These are phyloP conservation scores for Stegostoma tigrinum DNA, from an alignment of 2,113 vertebrate species.

Conservation along the genomic window DNA sequence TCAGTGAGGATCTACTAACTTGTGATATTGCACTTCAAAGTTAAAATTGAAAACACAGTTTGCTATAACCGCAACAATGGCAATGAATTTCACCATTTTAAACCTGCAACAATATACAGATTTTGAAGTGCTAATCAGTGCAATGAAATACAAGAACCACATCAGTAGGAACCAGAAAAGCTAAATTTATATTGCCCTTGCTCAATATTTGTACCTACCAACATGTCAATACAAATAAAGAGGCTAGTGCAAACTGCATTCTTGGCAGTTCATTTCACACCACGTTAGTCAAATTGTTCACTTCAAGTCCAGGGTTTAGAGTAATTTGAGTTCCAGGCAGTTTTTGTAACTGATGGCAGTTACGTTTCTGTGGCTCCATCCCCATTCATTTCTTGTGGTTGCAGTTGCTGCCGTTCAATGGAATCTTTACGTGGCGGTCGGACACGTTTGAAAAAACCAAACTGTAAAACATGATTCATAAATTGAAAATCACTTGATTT, in stretches of 20 bases:
- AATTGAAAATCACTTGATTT: not conserved
- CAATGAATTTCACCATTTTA: slow-evolving; percentile 28
- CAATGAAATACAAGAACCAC: slow-evolving; percentile 38
- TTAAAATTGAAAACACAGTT: slow-evolving; percentile 22
- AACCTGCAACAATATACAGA: slow-evolving; percentile 12
- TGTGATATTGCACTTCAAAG: slow-evolving; percentile 34
- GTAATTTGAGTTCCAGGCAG: slow-evolving; percentile 41
- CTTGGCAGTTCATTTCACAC: slow-evolving; percentile 38
- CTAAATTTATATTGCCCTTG: slow-evolving; percentile 43
- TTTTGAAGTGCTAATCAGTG: slow-evolving; percentile 42
- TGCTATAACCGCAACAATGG: not conserved
- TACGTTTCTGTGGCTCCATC: slow-evolving; percentile 80
- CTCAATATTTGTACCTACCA: slow-evolving; percentile 40
- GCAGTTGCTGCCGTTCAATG: slow-evolving; percentile 86
- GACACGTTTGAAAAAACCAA: slow-evolving; percentile 95
- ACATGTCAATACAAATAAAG: slow-evolving; percentile 39
- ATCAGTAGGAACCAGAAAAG: slow-evolving; percentile 37
- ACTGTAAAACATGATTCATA: slow-evolving; percentile 49
- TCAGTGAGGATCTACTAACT: slow-evolving; percentile 20
- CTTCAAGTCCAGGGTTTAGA: slow-evolving; percentile 39
- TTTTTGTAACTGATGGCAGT: slow-evolving; percentile 44
- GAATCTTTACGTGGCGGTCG: slow-evolving; percentile 87
- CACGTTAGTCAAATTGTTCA: slow-evolving; percentile 39
- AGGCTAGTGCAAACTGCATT: slow-evolving; percentile 42
- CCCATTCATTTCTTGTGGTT: slow-evolving; percentile 81